Evolutionary conservation across 1,140 invertebrate species (phyloP).

Genomic region (Caenorhabditis latens): DNA sequence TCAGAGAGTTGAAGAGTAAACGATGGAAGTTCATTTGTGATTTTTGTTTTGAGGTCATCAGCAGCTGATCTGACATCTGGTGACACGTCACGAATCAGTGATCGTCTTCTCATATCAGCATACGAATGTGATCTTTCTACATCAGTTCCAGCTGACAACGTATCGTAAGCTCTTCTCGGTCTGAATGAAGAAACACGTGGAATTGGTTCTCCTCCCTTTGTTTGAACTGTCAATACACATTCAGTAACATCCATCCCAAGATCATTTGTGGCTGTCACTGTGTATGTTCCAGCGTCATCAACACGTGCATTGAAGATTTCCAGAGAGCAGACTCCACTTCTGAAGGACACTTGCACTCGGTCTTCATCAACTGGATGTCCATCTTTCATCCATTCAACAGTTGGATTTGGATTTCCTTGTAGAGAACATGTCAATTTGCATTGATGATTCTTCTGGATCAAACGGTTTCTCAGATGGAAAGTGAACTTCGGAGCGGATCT

Average conservation of each 20-base stretch:
- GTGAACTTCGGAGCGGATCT: constrained; percentile 88
- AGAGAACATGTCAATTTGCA: constrained; percentile 97
- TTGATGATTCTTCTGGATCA: constrained; percentile 86
- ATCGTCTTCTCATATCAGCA: constrained; percentile 61
- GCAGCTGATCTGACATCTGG: constrained; percentile 47
- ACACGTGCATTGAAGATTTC: constrained; percentile 94
- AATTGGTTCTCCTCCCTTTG: constrained; percentile 79
- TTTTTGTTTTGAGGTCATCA: constrained; percentile 61
- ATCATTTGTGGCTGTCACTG: constrained; percentile 89
- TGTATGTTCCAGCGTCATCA: constrained; percentile 95
- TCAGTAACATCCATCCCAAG: constrained; percentile 93
- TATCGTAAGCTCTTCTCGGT: constrained; percentile 66
- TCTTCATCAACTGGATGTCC: constrained; percentile 89
- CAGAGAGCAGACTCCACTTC: constrained; percentile 93
- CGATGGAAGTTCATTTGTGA: constrained; percentile 59
- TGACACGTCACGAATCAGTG: constrained; percentile 31
- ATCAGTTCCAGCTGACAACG: constrained; percentile 58
- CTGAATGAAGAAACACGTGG: constrained; percentile 58
- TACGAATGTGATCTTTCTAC: constrained; percentile 66
- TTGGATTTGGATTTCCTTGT: constrained; percentile 91
- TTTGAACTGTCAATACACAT: constrained; percentile 96
- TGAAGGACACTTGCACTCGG: constrained; percentile 89
- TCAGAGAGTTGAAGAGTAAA: constrained; percentile 61
- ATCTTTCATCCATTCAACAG: constrained; percentile 93
- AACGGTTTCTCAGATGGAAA: constrained; percentile 94